These are phyloP conservation scores for Mythimna lalbum DNA, from an alignment of 2,888 invertebrate genomes.

Conservation along the genomic window DNA sequence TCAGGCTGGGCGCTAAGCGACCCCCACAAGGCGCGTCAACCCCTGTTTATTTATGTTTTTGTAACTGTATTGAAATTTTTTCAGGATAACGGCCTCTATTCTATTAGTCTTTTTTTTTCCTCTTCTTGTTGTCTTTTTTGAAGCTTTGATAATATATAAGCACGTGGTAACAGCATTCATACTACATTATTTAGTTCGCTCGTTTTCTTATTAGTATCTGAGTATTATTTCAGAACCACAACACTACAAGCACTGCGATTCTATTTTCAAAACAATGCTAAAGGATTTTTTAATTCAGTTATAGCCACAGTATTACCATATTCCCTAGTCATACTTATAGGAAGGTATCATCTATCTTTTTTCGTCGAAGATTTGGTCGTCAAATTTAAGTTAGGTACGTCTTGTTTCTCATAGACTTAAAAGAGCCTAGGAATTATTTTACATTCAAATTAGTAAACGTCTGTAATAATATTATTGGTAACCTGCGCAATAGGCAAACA, in stretches of 20 bases:
- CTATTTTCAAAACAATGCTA: background rate
- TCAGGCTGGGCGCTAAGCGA: too few species aligned
- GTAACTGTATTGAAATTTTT: too few species aligned
- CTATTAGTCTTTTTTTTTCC: background rate
- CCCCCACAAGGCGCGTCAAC: too few species aligned
- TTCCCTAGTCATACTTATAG: too few species aligned
- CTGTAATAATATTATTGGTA: background rate
- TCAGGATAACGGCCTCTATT: too few species aligned
- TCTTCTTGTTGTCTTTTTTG: background rate
- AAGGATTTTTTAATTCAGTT: background rate
- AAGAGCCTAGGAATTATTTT: background rate
- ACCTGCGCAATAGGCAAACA: background rate
- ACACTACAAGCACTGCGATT: background rate
- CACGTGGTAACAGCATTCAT: background rate
- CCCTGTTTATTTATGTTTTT: too few species aligned
- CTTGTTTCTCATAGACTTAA: background rate
- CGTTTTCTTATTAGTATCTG: background rate
- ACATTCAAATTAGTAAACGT: background rate
- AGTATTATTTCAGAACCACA: constrained; percentile 3
- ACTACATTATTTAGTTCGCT: too few species aligned
- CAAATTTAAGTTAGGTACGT: background rate
- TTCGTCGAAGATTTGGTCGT: background rate
- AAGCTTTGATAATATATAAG: background rate
- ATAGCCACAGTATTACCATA: too few species aligned
- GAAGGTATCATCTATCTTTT: background rate